phyloP scores from a whole-genome alignment of 1,140 invertebrate species.

The Brachionus rubens region DNA sequence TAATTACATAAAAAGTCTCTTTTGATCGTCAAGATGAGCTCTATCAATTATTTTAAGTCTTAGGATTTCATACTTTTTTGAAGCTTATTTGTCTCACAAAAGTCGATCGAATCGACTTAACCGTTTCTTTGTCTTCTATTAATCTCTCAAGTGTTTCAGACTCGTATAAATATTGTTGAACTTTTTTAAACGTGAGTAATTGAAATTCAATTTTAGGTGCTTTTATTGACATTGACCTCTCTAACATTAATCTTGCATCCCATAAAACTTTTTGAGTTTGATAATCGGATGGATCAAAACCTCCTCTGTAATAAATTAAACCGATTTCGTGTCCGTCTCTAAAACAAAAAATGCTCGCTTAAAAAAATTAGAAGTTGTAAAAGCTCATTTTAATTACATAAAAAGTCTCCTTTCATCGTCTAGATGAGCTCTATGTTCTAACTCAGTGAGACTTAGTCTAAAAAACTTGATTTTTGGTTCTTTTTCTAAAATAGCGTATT shows the following conservation, averaged over 20 bases:
- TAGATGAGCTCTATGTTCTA: background rate
- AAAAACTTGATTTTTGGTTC: constrained; percentile 20
- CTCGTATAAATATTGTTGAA: constrained; percentile 37
- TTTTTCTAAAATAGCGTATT: constrained; percentile 27
- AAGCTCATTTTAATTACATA: background rate
- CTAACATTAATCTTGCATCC: background rate
- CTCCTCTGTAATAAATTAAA: constrained; percentile 20
- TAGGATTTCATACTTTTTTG: background rate
- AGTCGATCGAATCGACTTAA: background rate
- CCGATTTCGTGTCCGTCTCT: constrained; percentile 2
- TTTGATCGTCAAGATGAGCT: no score
- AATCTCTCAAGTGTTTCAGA: background rate
- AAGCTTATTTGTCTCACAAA: background rate
- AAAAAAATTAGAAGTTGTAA: background rate
- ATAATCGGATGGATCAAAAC: constrained; percentile 14
- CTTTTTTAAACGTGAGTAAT: constrained; percentile 22
- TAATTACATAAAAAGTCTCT: no score
- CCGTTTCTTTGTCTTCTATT: background rate
- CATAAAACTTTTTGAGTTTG: constrained; percentile 9
- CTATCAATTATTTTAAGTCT: no score
- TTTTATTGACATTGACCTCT: constrained; percentile 23
- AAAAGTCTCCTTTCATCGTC: constrained; percentile 18
- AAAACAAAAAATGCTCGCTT: background rate
- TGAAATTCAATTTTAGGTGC: constrained; percentile 23
- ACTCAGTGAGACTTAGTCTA: background rate